These are phyloP conservation scores for Hexactinellida sp. DNA, from an alignment of 37 sponge, comb jelly and placozoan genomes.

Conservation along the genomic window DNA sequence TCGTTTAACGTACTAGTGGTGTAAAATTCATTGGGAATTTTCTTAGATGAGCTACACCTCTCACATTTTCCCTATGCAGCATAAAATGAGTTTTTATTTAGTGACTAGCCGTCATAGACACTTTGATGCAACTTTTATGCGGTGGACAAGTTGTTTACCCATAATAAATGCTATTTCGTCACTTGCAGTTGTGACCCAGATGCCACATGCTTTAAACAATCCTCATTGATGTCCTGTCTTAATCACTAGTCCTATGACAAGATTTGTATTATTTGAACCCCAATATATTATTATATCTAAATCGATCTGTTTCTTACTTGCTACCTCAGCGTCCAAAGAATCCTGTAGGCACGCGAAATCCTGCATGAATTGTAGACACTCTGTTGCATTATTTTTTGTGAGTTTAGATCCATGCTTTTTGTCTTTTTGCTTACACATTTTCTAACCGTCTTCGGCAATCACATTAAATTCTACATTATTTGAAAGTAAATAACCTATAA, in stretches of 20 bases:
- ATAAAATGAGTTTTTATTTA: neutral
- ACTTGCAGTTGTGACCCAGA: neutral
- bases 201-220: neutral
- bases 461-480: neutral
- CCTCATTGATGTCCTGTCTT: neutral
- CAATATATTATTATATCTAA: neutral
- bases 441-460: neutral
- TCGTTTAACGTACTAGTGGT: neutral
- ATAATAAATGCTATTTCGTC: neutral
- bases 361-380: neutral
- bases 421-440: constrained; percentile 12
- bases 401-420: neutral
- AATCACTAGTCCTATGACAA: neutral
- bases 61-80: neutral
- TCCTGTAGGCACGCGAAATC: neutral
- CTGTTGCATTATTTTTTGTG: neutral
- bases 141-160: neutral
- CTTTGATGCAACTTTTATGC: neutral
- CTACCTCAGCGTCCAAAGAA: neutral
- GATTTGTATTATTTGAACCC: neutral
- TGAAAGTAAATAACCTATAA: neutral
- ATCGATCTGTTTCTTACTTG: neutral
- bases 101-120: neutral
- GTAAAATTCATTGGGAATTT: neutral
- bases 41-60: neutral